Evolutionary conservation across 2,113 vertebrate species (phyloP).

Genomic region (Ornithorhynchus anatinus): DNA sequence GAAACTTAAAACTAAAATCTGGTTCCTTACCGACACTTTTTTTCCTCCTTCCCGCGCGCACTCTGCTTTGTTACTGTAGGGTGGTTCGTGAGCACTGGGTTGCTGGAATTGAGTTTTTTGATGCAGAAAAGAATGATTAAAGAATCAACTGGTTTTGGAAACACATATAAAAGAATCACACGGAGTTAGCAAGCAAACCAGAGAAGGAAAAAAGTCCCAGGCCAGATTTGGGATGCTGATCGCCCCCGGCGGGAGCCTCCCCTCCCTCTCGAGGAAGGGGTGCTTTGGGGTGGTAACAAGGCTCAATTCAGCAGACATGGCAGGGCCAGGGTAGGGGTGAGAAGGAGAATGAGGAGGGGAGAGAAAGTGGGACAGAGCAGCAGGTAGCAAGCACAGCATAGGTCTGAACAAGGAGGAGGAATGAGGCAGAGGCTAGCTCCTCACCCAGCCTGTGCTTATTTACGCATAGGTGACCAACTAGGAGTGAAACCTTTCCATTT

Average conservation of each 20-base stretch:
- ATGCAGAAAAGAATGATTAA: slow-evolving; percentile 73
- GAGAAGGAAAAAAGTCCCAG: slow-evolving; percentile 10
- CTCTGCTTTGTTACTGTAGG: slow-evolving; percentile 70
- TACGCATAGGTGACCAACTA: slow-evolving; percentile 11
- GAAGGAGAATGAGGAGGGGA: neutral
- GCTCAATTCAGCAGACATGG: slow-evolving; percentile 65
- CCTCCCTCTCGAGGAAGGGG: neutral
- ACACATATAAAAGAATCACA: slow-evolving; percentile 52
- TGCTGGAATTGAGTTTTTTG: slow-evolving; percentile 63
- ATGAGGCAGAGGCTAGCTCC: neutral
- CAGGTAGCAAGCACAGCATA: neutral
- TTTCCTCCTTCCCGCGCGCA: slow-evolving; percentile 66
- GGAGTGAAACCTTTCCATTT: too few relatives aligned
- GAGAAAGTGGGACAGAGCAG: neutral
- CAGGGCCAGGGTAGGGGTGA: neutral
- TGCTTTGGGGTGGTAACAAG: slow-evolving; percentile 39
- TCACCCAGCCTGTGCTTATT: neutral
- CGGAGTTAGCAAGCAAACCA: slow-evolving; percentile 36
- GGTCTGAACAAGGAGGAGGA: too few relatives aligned
- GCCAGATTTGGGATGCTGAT: slow-evolving; percentile 36
- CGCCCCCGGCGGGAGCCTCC: slow-evolving; percentile 42
- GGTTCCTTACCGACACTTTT: slow-evolving; percentile 68
- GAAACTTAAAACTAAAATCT: slow-evolving; percentile 46
- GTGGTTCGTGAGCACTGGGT: slow-evolving; percentile 72
- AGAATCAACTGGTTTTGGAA: slow-evolving; percentile 31